Conservation (phyloP, 2,888 invertebrate species). For the Dolomedes plantarius region DNA sequence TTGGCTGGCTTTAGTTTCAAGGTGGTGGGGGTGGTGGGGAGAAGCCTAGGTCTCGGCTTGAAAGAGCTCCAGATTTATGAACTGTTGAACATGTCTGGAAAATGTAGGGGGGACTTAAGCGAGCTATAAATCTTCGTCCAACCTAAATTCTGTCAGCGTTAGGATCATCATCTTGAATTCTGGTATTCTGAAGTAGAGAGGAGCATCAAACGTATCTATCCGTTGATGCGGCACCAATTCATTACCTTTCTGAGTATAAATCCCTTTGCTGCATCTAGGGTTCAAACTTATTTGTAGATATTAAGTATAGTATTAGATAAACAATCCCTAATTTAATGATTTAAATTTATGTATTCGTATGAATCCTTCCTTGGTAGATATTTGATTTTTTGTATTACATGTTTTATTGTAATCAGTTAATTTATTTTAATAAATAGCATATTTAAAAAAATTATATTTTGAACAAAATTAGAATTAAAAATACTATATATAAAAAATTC, state of each 20-base stretch:
- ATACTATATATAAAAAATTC: too few species aligned
- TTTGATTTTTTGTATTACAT: too few species aligned
- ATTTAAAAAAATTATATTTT: too few species aligned
- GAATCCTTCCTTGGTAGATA: too few species aligned
- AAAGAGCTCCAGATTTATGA: neutral
- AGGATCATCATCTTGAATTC: conserved; percentile 9
- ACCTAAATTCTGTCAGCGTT: neutral
- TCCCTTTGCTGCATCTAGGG: neutral
- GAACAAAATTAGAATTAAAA: too few species aligned
- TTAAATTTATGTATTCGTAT: too few species aligned
- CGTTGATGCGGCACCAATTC: neutral
- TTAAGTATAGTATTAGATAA: too few species aligned
- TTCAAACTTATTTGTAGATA: neutral
- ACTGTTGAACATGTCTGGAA: conserved; percentile 8
- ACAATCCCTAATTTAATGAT: too few species aligned
- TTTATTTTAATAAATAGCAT: too few species aligned
- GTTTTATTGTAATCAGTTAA: too few species aligned
- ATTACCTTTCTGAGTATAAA: neutral
- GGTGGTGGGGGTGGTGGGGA: neutral
- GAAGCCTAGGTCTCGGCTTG: neutral
- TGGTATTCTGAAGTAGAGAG: neutral
- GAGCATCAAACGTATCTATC: neutral
- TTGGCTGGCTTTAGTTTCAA: neutral
- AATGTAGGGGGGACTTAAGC: neutral
- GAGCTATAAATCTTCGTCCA: conserved; percentile 2